Conservation (phyloP, 2,797 vertebrate genomes). For the Prionace glauca region DNA sequence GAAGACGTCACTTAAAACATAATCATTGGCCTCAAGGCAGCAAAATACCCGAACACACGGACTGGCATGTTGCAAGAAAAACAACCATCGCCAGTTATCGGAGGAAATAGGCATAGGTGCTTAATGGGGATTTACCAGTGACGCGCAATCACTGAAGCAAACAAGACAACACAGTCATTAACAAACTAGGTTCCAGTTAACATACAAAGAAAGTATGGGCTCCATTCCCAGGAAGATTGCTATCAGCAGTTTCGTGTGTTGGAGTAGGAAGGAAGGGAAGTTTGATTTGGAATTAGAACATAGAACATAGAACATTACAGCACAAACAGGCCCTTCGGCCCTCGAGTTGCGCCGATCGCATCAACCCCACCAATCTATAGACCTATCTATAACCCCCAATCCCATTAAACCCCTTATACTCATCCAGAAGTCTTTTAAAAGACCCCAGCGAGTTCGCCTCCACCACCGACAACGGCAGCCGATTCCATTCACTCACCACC, state of each 20-base stretch:
- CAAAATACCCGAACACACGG: not conserved
- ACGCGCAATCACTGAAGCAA: not conserved
- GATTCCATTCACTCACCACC: too few species aligned
- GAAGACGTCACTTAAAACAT: not conserved
- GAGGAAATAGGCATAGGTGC: not conserved
- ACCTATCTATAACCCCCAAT: too few species aligned
- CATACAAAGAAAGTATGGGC: not conserved
- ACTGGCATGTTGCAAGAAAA: not conserved
- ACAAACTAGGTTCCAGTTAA: not conserved
- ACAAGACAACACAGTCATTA: not conserved
- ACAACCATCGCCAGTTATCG: not conserved
- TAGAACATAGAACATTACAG: too few species aligned
- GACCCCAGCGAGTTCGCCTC: too few species aligned
- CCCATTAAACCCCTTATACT: too few species aligned
- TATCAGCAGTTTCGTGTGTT: not conserved
- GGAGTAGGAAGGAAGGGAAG: not conserved
- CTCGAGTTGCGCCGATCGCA: too few species aligned
- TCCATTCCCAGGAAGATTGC: not conserved
- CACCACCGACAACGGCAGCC: too few species aligned
- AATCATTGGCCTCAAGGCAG: not conserved
- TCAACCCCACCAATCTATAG: too few species aligned
- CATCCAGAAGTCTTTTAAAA: too few species aligned
- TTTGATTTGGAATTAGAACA: not conserved
- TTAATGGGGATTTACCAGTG: not conserved
- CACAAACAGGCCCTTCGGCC: too few species aligned